Evolutionary conservation across 2,797 vertebrate genomes (phyloP).

Genomic region (Gymnodraco acuticeps): DNA sequence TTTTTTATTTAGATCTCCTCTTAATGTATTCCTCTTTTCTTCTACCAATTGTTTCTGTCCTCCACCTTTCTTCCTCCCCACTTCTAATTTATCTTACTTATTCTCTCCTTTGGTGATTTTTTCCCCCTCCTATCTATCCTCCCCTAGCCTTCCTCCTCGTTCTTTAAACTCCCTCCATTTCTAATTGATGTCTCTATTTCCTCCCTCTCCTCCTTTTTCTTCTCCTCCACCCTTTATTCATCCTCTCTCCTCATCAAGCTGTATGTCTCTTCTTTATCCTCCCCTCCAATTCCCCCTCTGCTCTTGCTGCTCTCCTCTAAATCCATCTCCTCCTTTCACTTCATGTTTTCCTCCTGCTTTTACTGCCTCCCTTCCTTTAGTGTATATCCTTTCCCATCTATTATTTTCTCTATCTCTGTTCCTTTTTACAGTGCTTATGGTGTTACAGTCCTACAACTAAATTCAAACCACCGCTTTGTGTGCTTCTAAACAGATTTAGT

Average conservation of each 20-base stretch:
- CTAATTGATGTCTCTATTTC: slow-evolving; percentile 47
- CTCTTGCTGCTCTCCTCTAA: slow-evolving; percentile 8
- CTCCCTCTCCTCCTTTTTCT: background rate
- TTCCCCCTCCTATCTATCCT: slow-evolving; percentile 20
- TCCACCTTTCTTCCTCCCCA: background rate
- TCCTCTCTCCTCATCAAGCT: slow-evolving; percentile 20
- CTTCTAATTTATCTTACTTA: slow-evolving; percentile 27
- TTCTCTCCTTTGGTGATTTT: slow-evolving; percentile 32
- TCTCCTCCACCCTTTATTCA: slow-evolving; percentile 5
- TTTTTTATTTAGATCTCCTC: background rate
- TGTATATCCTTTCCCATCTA: slow-evolving; percentile 2
- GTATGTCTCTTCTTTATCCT: slow-evolving; percentile 7
- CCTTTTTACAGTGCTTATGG: background rate
- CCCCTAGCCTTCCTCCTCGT: background rate
- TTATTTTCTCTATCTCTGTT: background rate
- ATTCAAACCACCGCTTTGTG: slow-evolving; percentile 4
- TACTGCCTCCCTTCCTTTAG: background rate
- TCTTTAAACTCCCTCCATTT: background rate
- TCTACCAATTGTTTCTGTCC: slow-evolving; percentile 11
- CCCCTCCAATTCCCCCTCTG: slow-evolving; percentile 2
- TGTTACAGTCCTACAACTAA: slow-evolving; percentile 13
- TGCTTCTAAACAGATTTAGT: background rate
- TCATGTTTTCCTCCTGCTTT: slow-evolving; percentile 4
- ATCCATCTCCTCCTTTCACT: background rate
- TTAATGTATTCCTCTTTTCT: background rate